Conservation (phyloP, 1,140 invertebrate genomes). For the Colletes latitarsis region DNA sequence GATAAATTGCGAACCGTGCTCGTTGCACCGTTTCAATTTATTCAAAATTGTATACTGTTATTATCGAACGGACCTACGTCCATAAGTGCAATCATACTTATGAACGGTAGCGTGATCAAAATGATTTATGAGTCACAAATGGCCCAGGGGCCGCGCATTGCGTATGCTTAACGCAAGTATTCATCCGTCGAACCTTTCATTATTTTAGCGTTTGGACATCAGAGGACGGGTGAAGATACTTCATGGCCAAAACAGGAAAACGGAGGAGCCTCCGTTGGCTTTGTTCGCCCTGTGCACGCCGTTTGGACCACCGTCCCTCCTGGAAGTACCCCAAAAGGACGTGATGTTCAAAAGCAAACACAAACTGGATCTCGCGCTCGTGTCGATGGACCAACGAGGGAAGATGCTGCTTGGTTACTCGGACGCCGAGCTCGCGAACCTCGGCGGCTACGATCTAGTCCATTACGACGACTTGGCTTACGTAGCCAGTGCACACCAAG, state of each 20-base stretch:
- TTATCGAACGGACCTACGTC: too few relatives aligned
- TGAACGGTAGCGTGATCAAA: too few relatives aligned
- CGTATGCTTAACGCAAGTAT: too few relatives aligned
- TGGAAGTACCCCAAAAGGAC: conserved; percentile 95
- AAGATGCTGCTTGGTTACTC: conserved; percentile 97
- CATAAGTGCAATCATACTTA: too few relatives aligned
- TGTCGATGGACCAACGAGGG: conserved; percentile 98
- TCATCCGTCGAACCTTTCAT: too few relatives aligned
- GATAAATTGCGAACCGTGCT: too few relatives aligned
- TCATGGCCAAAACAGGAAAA: conserved; percentile 97
- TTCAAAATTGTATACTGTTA: too few relatives aligned
- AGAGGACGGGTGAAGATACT: conserved; percentile 97
- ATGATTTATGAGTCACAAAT: too few relatives aligned
- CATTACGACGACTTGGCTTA: conserved; percentile 98
- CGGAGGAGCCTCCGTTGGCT: conserved; percentile 95
- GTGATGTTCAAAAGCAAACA: conserved; percentile 99
- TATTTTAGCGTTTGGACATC: conserved; percentile 97
- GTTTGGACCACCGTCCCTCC: conserved; percentile 95
- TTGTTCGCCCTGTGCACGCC: conserved; percentile 98
- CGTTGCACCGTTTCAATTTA: too few relatives aligned
- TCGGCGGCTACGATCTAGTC: conserved; percentile 97
- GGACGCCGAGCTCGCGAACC: conserved; percentile 94
- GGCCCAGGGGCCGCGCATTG: too few relatives aligned
- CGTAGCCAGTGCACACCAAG: conserved; percentile 99
- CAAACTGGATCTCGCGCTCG: conserved; percentile 96